These are phyloP conservation scores for Labeo rohita DNA, from an alignment of 2,113 vertebrate species.

Conservation along the genomic window DNA sequence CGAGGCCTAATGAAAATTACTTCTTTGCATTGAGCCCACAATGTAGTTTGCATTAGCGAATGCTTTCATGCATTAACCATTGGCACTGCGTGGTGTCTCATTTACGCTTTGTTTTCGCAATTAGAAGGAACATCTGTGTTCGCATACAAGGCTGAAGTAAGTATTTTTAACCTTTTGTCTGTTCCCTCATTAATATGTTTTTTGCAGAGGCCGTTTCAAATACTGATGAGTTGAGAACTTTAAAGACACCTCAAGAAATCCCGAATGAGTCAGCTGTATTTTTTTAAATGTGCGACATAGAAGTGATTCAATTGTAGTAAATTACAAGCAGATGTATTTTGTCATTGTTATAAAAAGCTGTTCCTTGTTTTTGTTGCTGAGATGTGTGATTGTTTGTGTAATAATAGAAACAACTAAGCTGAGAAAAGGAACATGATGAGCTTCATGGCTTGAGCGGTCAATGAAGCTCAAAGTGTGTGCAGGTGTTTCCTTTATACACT, in stretches of 20 bases:
- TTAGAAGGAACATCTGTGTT: background rate
- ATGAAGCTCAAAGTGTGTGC: constrained; percentile 68
- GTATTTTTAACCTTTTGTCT: constrained; percentile 31
- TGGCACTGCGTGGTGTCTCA: constrained; percentile 36
- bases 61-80: constrained; percentile 38
- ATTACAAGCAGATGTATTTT: constrained; percentile 19
- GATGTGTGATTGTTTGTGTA: constrained; percentile 33
- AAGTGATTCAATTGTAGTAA: background rate
- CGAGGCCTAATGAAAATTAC: constrained; percentile 43
- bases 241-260: background rate
- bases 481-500: constrained; percentile 73
- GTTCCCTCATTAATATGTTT: background rate
- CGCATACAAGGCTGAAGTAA: constrained; percentile 11
- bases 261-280: background rate
- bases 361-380: constrained; percentile 38
- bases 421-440: constrained; percentile 43
- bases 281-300: background rate
- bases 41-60: constrained; percentile 53
- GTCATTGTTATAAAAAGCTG: constrained; percentile 1
- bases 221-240: background rate
- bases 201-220: background rate
- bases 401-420: constrained; percentile 16
- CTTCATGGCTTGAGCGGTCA: constrained; percentile 61
- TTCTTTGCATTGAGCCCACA: constrained; percentile 44
- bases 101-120: constrained; percentile 16